Percentiles rank a stretch among this genome's conserved stretches.
Conservation (phyloP, 2,113 vertebrate species). For the Muntiacus muntjak region DNA sequence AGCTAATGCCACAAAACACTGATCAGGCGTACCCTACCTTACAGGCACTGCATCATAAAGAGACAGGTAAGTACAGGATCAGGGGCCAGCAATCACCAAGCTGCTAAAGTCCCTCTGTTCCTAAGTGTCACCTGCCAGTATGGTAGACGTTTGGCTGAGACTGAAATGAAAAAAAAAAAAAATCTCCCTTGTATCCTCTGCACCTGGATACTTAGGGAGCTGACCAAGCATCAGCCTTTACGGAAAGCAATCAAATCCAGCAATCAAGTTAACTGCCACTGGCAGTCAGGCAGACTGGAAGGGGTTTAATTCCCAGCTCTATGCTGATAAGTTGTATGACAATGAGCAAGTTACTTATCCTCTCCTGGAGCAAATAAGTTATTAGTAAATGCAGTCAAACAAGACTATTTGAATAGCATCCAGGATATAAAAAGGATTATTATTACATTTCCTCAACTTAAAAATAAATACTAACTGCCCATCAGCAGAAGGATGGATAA, state of each 20-base stretch:
- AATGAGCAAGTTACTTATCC: neutral
- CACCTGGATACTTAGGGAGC: neutral
- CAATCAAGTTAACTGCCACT: neutral
- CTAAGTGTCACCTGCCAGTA: too few species aligned
- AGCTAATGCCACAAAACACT: neutral
- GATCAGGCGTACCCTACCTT: neutral
- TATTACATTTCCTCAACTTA: neutral
- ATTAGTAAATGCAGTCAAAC: neutral
- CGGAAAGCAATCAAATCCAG: neutral
- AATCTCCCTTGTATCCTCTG: neutral
- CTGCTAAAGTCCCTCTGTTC: neutral
- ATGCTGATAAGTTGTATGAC: neutral
- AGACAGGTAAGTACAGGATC: neutral
- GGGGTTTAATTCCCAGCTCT: neutral
- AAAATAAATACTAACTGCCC: conserved; percentile 6
- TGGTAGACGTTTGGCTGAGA: neutral
- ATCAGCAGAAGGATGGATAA: neutral
- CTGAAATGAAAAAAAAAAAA: neutral
- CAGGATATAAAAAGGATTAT: neutral
- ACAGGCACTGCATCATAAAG: neutral
- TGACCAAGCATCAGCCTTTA: neutral
- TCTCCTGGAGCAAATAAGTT: neutral
- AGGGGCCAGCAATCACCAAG: neutral
- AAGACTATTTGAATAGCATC: neutral
- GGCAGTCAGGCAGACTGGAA: neutral